These are phyloP conservation scores for Rhinella marina DNA, from an alignment of 2,797 vertebrate species.

Conservation along the genomic window DNA sequence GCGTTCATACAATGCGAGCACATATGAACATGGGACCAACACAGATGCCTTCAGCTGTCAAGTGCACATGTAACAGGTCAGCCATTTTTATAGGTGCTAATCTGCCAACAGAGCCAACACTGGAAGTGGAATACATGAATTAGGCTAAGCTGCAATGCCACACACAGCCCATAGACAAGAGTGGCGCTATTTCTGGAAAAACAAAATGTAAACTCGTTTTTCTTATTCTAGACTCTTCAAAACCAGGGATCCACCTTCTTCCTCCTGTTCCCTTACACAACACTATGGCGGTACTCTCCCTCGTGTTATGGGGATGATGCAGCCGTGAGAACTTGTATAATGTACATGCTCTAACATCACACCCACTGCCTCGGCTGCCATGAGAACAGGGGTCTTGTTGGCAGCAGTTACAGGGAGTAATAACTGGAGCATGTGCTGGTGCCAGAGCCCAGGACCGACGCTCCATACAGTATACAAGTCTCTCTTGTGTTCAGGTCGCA, in stretches of 20 bases:
- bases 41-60: too few species aligned
- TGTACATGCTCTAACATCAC: conserved; percentile 36
- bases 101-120: too few species aligned
- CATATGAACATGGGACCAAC: too few species aligned
- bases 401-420: conserved; percentile 9
- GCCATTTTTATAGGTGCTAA: too few species aligned
- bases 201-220: too few species aligned
- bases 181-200: neutral
- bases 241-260: neutral
- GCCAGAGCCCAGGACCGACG: conserved; percentile 21
- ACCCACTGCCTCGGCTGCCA: conserved; percentile 7
- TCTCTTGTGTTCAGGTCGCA: conserved; percentile 25
- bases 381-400: conserved; percentile 32
- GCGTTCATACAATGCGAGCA: too few species aligned
- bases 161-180: neutral
- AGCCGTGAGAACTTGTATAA: neutral
- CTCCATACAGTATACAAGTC: conserved; percentile 22
- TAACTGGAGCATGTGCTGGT: neutral
- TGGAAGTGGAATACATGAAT: too few species aligned
- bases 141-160: neutral
- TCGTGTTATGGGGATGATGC: neutral
- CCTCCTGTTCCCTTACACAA: neutral
- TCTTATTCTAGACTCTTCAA: too few species aligned
- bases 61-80: too few species aligned
- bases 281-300: neutral